Percentiles rank a stretch among this genome's conserved stretches.
These are phyloP conservation scores for Macroteleia sp. DNA, from an alignment of 2,888 invertebrate species.

Conservation along the genomic window DNA sequence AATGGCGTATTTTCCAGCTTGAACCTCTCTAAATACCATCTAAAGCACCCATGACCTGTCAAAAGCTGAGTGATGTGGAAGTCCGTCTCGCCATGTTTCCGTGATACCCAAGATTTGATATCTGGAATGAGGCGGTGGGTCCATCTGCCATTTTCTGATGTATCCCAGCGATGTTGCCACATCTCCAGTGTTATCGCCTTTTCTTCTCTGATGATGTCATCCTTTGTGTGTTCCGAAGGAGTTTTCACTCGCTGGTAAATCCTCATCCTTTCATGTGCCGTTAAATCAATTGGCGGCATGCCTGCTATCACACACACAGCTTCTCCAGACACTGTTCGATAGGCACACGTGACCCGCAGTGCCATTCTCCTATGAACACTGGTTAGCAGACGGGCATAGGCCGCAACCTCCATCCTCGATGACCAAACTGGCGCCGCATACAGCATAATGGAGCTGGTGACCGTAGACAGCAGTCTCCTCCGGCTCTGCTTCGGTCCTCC, in stretches of 20 bases:
- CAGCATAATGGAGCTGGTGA: not conserved
- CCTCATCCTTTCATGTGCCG: not conserved
- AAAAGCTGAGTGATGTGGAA: not conserved
- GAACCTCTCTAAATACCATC: too few relatives aligned
- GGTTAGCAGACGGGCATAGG: too few relatives aligned
- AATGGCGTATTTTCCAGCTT: too few relatives aligned
- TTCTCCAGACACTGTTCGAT: not conserved
- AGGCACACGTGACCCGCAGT: not conserved
- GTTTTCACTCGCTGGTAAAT: not conserved
- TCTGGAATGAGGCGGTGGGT: conserved; percentile 7
- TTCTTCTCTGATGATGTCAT: too few relatives aligned
- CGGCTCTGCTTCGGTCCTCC: conserved; percentile 26
- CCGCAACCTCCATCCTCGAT: too few relatives aligned
- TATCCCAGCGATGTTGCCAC: not conserved
- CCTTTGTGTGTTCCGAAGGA: too few relatives aligned
- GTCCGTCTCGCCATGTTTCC: not conserved
- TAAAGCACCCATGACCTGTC: not conserved
- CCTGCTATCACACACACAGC: not conserved
- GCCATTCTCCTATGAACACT: not conserved
- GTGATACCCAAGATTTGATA: not conserved
- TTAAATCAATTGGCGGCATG: not conserved
- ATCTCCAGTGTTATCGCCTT: not conserved
- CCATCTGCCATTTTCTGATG: conserved; percentile 12
- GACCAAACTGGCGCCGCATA: too few relatives aligned
- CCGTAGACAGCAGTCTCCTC: conserved; percentile 23